Conservation (phyloP, 2,797 vertebrate species). For the Bovichtus diacanthus region DNA sequence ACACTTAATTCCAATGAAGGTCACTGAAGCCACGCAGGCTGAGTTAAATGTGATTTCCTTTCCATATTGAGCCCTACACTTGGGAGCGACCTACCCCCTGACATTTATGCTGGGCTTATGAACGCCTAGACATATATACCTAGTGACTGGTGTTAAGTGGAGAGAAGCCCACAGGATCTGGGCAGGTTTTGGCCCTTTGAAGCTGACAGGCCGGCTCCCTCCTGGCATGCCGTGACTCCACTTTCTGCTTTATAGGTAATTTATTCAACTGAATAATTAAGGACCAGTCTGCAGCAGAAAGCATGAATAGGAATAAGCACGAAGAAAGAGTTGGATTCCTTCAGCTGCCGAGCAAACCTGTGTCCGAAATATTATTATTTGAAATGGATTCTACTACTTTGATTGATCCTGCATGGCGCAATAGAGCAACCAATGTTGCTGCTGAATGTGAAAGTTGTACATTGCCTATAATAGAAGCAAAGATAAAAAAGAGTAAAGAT, state of each 20-base stretch:
- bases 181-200: constrained; percentile 80
- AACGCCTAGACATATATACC: constrained; percentile 78
- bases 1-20: constrained; percentile 77
- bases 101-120: constrained; percentile 75
- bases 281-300: constrained; percentile 70
- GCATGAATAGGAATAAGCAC: constrained; percentile 81
- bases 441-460: constrained; percentile 2
- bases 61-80: constrained; percentile 65
- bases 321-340: constrained; percentile 65
- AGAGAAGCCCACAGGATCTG: constrained; percentile 77
- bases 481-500: too few species aligned
- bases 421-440: not conserved
- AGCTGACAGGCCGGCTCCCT: constrained; percentile 81
- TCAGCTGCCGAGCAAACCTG: constrained; percentile 61
- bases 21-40: constrained; percentile 68
- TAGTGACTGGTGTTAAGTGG: constrained; percentile 82
- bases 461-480: not conserved
- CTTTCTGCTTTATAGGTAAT: constrained; percentile 82
- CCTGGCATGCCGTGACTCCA: constrained; percentile 77
- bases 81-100: constrained; percentile 65
- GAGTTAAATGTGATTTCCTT: constrained; percentile 74
- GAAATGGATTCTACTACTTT: constrained; percentile 56
- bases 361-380: constrained; percentile 56
- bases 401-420: constrained; percentile 39
- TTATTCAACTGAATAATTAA: constrained; percentile 85